Conservation (phyloP, 2,797 vertebrate genomes). For the Vespertilio murinus region DNA sequence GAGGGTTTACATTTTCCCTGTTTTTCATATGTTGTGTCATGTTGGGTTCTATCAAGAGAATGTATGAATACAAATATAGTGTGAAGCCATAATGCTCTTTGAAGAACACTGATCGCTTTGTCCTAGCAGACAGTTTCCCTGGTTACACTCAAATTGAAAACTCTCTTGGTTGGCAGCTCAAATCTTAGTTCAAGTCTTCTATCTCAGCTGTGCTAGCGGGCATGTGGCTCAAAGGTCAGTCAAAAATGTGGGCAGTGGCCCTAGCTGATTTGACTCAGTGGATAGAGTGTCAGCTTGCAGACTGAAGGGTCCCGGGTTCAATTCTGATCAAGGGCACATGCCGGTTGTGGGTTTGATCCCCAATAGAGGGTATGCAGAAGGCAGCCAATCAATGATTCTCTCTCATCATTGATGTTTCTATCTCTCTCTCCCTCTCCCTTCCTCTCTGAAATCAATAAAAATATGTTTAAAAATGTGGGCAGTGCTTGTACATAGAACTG, state of each 20-base stretch:
- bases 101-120: neutral
- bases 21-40: neutral
- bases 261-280: too few relatives aligned
- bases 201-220: neutral
- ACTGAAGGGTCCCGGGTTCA: too few relatives aligned
- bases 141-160: conserved; percentile 14
- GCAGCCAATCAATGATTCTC: too few relatives aligned
- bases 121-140: neutral
- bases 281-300: too few relatives aligned
- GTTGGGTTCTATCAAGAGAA: neutral
- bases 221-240: neutral
- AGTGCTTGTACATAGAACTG: neutral
- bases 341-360: too few relatives aligned
- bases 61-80: neutral
- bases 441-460: too few relatives aligned
- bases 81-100: neutral
- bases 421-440: too few relatives aligned
- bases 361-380: too few relatives aligned
- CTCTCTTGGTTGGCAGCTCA: neutral
- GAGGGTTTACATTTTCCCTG: neutral
- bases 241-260: neutral
- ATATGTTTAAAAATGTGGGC: neutral
- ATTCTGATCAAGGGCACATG: too few relatives aligned
- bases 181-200: neutral
- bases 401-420: too few relatives aligned